Evolutionary conservation across 2,113 vertebrate genomes (phyloP), one percentile per base, ranked within the genome.

Genomic region (Cariama cristata): DNA sequence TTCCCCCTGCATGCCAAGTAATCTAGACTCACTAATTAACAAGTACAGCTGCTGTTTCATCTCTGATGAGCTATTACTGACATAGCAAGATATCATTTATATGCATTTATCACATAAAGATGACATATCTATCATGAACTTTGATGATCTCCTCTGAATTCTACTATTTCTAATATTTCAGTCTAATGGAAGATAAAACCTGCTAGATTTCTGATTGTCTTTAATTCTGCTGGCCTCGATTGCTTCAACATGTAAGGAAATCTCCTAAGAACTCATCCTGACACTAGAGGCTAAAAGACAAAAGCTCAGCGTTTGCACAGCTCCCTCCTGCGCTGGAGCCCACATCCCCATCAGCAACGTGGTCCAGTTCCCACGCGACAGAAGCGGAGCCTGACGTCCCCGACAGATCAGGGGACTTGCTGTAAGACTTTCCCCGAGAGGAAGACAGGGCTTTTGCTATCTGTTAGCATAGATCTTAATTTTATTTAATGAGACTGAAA

Each of bases 351-450:
- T 4, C 62, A 75, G 27, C 21, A 45, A 49, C 0, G 0, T 5
- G 21, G 4, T 14, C 38, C 6, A 10, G 26, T 8, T 62, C 60
- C 77, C 80, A 49, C 1, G 0, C 1, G 12, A 23, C 47, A 76
- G 22, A 59, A 67, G n/a, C 0, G 4, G 22, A 42, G 42, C 62
- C 33, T 13, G 1, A 42, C 38, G 28, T 76, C 56, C 50, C 42
- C 2, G 1, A 14, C 42, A 28, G 8, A 64, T 33, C 52, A 18
- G 26, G 42, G 47, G 22, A 35, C 75, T 16, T 82, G 38, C 23
- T 68, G 4, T 2, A 76, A 90, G 47, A 42, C 17, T 17, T 58
- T 13, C 21, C 44, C 49, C 11, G 3, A 30, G 45, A 67, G 14
- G 24, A 59, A 76, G 8, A 47, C 52, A 66, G 33, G 62, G 47